Percentiles rank a stretch among this genome's conserved stretches.
Evolutionary conservation across 2,797 vertebrate genomes (phyloP).

Genomic region (Halcyon chelicuti): DNA sequence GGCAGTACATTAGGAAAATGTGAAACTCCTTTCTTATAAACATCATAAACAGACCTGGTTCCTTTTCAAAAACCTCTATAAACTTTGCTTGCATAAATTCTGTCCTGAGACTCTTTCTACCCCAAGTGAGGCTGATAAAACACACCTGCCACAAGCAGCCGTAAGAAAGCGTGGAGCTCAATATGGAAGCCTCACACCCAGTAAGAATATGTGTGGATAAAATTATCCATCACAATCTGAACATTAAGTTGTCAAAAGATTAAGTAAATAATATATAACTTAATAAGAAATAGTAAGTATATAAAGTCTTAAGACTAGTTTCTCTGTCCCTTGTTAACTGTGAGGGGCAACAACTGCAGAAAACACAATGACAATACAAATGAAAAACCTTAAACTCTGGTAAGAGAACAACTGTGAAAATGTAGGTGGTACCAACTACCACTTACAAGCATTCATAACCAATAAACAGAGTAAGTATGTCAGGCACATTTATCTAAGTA

Average conservation of each 20-base stretch:
- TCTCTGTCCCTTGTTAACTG: not conserved
- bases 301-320: not conserved
- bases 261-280: too few relatives aligned
- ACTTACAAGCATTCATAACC: not conserved
- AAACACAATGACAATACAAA: not conserved
- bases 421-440: not conserved
- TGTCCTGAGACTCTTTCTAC: not conserved
- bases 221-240: not conserved
- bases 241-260: not conserved
- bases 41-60: not conserved
- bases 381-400: not conserved
- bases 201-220: not conserved
- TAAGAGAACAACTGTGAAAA: not conserved
- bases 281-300: too few relatives aligned
- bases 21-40: not conserved
- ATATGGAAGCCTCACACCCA: not conserved
- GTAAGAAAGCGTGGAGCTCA: not conserved
- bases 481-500: not conserved
- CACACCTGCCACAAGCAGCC: not conserved
- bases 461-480: not conserved
- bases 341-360: not conserved
- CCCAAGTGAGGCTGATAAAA: not conserved
- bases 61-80: not conserved
- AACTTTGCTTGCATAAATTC: not conserved
- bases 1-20: not conserved